Conservation (phyloP, 2,797 vertebrate species). For the Hippocampus kuda region DNA sequence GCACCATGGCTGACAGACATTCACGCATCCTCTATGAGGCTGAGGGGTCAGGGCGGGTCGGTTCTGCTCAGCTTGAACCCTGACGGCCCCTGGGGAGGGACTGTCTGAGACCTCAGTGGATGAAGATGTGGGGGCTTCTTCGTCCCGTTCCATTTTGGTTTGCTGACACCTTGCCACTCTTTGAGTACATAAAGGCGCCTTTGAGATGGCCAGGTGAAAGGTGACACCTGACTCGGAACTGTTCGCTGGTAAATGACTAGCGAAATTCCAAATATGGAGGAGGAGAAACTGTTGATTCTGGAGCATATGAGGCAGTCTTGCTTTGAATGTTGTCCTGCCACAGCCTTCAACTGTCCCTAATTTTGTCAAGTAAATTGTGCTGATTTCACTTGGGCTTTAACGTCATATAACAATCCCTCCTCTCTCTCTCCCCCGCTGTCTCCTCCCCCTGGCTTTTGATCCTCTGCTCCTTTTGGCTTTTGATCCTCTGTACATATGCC, state of each 20-base stretch:
- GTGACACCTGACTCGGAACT: conserved; percentile 6
- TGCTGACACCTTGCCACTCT: conserved; percentile 37
- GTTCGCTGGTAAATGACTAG: not conserved
- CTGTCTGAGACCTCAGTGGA: conserved; percentile 35
- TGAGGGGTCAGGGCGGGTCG: conserved; percentile 41
- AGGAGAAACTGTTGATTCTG: conserved; percentile 15
- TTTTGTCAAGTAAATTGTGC: conserved; percentile 73
- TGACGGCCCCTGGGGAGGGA: conserved; percentile 30
- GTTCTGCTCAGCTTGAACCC: conserved; percentile 38
- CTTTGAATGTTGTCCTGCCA: conserved; percentile 33
- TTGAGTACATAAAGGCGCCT: conserved; percentile 14
- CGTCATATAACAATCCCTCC: conserved; percentile 49
- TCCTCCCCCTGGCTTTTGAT: conserved; percentile 22
- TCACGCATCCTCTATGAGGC: conserved; percentile 25
- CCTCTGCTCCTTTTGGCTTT: conserved; percentile 2
- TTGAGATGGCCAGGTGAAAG: conserved; percentile 17
- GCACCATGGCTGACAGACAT: conserved; percentile 51
- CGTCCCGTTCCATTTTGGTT: conserved; percentile 35
- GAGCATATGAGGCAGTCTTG: conserved; percentile 26
- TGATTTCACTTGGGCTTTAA: conserved; percentile 59
- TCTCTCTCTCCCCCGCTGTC: conserved; percentile 20
- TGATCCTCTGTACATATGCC: not conserved
- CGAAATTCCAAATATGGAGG: conserved; percentile 2
- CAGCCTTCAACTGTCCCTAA: conserved; percentile 57
- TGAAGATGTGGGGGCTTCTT: conserved; percentile 31